phyloP scores from a whole-genome alignment of 2,113 vertebrate genomes.

The Cathartes aura region DNA sequence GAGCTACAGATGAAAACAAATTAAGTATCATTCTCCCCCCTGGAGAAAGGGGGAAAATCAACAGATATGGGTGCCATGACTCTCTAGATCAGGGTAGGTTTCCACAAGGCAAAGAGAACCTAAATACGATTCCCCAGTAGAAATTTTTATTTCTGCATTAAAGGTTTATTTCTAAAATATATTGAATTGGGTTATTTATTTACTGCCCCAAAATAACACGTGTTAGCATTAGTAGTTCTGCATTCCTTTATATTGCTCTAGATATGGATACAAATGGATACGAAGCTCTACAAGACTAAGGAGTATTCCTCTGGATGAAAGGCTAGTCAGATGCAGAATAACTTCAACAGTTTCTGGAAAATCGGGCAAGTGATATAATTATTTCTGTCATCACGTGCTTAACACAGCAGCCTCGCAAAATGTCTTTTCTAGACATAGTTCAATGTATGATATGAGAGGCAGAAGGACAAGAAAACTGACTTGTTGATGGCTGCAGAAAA shows the following conservation, averaged over 20 bases:
- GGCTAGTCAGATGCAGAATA: not conserved
- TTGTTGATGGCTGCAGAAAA: not conserved
- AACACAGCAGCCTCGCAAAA: not conserved
- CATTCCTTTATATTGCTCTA: not conserved
- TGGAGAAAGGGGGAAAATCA: not conserved
- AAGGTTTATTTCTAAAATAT: not conserved
- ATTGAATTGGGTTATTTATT: not conserved
- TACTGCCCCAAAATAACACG: not conserved
- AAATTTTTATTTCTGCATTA: not conserved
- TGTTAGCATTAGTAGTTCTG: not conserved
- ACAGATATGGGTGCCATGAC: not conserved
- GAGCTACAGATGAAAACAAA: not conserved
- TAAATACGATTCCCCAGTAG: not conserved
- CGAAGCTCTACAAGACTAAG: not conserved
- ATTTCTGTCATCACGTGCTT: not conserved
- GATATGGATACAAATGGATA: not conserved
- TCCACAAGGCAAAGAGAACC: not conserved
- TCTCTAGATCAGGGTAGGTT: not conserved
- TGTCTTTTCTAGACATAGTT: not conserved
- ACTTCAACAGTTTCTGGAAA: not conserved
- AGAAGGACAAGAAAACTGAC: not conserved
- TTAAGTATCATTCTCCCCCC: not conserved
- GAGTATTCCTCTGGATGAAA: not conserved
- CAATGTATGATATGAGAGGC: not conserved
- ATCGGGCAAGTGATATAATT: not conserved